phyloP scores from a whole-genome alignment of 2,888 invertebrate species.

The Zaprionus bogoriensis region DNA sequence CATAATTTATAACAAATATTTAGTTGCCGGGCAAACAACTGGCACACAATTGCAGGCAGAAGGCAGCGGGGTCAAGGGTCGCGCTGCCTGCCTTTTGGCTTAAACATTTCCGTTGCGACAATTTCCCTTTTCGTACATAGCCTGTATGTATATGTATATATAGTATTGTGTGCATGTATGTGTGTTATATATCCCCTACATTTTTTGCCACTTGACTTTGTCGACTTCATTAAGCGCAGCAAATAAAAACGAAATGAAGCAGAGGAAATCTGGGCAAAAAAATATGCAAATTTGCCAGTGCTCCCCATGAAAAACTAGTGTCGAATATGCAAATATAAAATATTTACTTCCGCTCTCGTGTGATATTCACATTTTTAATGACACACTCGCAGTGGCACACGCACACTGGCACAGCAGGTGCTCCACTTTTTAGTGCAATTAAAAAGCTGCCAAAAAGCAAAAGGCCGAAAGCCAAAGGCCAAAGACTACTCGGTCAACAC shows the following conservation, averaged over 20 bases:
- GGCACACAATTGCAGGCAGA: constrained; percentile 32
- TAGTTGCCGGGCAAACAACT: constrained; percentile 56
- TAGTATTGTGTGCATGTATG: background rate
- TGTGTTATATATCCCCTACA: background rate
- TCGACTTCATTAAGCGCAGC: constrained; percentile 66
- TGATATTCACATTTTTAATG: constrained; percentile 72
- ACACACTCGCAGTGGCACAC: constrained; percentile 14
- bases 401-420: constrained; percentile 59
- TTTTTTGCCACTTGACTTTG: constrained; percentile 31
- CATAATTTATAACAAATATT: constrained; percentile 75
- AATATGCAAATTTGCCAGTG: constrained; percentile 64
- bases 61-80: constrained; percentile 3
- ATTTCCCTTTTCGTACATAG: constrained; percentile 23
- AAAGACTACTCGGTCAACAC: background rate
- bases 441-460: constrained; percentile 65
- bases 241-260: constrained; percentile 49
- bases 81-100: constrained; percentile 24
- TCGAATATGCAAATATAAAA: constrained; percentile 75
- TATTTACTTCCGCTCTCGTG: constrained; percentile 69
- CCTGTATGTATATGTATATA: background rate
- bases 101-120: constrained; percentile 49
- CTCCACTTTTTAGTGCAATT: constrained; percentile 66
- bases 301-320: constrained; percentile 64
- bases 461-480: constrained; percentile 25
- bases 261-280: constrained; percentile 20